phyloP scores from a whole-genome alignment of 2,797 vertebrate genomes.

The Graptemys geographica region DNA sequence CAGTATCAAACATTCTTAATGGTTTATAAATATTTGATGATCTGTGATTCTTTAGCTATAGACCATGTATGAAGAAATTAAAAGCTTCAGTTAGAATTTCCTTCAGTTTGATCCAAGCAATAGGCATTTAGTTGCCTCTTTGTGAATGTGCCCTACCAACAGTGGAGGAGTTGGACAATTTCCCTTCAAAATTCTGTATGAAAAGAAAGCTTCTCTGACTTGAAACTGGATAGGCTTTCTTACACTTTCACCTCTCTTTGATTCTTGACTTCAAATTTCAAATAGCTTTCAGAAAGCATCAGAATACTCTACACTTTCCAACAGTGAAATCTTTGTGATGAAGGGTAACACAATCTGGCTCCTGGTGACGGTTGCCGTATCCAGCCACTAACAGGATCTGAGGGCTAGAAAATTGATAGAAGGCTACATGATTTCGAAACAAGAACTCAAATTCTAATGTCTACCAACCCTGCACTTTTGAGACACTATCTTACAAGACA shows the following conservation, averaged over 20 bases:
- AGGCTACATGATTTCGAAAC: not conserved
- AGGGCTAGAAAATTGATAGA: not conserved
- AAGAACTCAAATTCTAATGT: not conserved
- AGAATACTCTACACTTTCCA: conserved; percentile 80
- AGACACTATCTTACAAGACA: not conserved
- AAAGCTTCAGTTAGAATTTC: not conserved
- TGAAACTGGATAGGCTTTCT: conserved; percentile 83
- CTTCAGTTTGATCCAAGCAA: accelerated
- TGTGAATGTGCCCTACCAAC: conserved; percentile 32
- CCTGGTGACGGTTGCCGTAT: conserved; percentile 69
- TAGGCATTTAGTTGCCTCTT: conserved; percentile 19
- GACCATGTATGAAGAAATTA: not conserved
- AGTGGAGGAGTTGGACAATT: conserved; percentile 42
- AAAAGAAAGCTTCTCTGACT: conserved; percentile 68
- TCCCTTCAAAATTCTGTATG: conserved; percentile 34
- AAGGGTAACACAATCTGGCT: conserved; percentile 80
- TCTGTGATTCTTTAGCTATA: not conserved
- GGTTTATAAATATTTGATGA: not conserved
- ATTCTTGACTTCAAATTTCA: conserved; percentile 85
- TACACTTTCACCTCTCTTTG: conserved; percentile 82
- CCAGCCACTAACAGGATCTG: not conserved
- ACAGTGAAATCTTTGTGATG: conserved; percentile 84
- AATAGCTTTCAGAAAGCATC: conserved; percentile 78
- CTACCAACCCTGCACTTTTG: not conserved
- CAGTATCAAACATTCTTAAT: not conserved